These are phyloP conservation scores for Agrilus cyanescens DNA, from an alignment of 2,888 invertebrate genomes.

Conservation along the genomic window DNA sequence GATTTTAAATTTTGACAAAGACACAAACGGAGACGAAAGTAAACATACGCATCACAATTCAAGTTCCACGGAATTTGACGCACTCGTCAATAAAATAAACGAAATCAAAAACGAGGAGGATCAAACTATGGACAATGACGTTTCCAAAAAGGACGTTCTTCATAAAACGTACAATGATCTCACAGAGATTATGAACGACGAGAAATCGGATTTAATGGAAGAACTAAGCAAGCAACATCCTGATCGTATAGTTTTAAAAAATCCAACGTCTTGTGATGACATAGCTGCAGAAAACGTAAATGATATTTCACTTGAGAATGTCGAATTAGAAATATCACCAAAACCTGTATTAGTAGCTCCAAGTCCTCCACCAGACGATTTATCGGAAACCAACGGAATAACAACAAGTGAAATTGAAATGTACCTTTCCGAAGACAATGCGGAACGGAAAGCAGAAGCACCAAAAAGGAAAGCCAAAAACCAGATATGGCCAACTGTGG, in stretches of 20 bases:
- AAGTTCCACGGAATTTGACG: slow-evolving; percentile 27
- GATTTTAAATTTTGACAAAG: slow-evolving; percentile 43
- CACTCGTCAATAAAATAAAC: slow-evolving; percentile 30
- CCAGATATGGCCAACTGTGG: slow-evolving; percentile 25
- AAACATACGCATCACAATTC: not conserved
- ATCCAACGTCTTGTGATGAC: too few relatives aligned
- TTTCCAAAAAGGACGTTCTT: slow-evolving; percentile 5
- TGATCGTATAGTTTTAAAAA: too few relatives aligned
- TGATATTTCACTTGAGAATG: too few relatives aligned
- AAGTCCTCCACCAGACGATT: too few relatives aligned
- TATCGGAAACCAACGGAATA: too few relatives aligned
- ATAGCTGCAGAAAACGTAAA: too few relatives aligned
- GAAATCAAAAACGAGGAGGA: slow-evolving; percentile 27
- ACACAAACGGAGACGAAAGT: slow-evolving; percentile 20
- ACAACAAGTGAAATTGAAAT: too few relatives aligned
- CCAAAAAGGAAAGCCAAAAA: slow-evolving; percentile 21
- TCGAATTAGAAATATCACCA: too few relatives aligned
- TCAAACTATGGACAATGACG: slow-evolving; percentile 10
- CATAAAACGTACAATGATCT: not conserved
- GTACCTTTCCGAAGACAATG: too few relatives aligned
- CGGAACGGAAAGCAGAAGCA: slow-evolving; percentile 3
- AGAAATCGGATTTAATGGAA: slow-evolving; percentile 1
- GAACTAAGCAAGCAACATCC: not conserved
- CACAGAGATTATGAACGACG: slow-evolving; percentile 7
- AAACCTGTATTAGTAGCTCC: too few relatives aligned